Conservation (phyloP, 2,888 invertebrate species). For the Athrips mouffetella region DNA sequence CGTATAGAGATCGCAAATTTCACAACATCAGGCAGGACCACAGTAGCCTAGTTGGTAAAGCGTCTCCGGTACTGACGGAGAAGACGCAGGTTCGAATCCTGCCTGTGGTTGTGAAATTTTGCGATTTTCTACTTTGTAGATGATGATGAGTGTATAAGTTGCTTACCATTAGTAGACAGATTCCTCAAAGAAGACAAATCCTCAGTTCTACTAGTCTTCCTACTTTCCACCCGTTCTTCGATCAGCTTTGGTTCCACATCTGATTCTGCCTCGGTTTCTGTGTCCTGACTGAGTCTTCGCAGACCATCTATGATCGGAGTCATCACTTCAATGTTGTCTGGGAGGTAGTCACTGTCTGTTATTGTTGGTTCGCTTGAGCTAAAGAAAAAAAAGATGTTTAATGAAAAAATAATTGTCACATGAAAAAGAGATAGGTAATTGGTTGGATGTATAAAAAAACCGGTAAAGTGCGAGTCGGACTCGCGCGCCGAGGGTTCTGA, state of each 20-base stretch:
- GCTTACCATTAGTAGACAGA: slow-evolving; percentile 3
- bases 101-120: too few species aligned
- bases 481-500: too few species aligned
- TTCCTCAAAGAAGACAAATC: slow-evolving; percentile 64
- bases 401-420: background rate
- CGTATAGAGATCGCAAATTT: too few species aligned
- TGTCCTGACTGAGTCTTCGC: slow-evolving; percentile 48
- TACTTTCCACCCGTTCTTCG: slow-evolving; percentile 10
- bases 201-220: slow-evolving; percentile 62
- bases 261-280: slow-evolving; percentile 38
- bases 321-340: slow-evolving; percentile 72
- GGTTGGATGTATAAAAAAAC: too few species aligned
- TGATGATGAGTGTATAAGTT: background rate
- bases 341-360: slow-evolving; percentile 65
- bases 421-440: background rate
- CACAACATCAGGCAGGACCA: too few species aligned
- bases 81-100: too few species aligned
- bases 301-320: slow-evolving; percentile 70
- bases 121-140: too few species aligned
- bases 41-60: too few species aligned
- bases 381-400: slow-evolving; percentile 23
- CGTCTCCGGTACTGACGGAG: too few species aligned
- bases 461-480: too few species aligned
- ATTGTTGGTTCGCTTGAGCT: slow-evolving; percentile 63
- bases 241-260: background rate